These are phyloP conservation scores for Gerris buenoi DNA, from an alignment of 1,140 invertebrate species.

Conservation along the genomic window DNA sequence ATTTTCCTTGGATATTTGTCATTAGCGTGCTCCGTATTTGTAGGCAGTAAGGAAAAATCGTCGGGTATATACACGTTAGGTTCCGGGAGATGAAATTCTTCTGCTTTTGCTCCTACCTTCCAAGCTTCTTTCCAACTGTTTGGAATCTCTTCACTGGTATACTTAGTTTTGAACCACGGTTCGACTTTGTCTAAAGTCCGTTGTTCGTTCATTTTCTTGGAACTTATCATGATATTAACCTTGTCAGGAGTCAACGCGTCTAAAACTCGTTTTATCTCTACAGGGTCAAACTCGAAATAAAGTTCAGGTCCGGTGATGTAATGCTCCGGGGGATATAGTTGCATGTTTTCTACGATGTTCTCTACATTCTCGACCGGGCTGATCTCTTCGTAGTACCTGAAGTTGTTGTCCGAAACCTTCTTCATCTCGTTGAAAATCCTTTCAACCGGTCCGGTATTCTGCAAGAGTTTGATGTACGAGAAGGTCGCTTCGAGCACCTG, in stretches of 20 bases:
- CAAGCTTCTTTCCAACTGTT: slow-evolving; percentile 33
- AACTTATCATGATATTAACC: slow-evolving; percentile 56
- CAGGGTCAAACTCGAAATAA: slow-evolving; percentile 63
- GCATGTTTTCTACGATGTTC: slow-evolving; percentile 59
- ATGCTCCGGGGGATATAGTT: slow-evolving; percentile 56
- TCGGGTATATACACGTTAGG: slow-evolving; percentile 70
- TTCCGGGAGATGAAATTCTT: slow-evolving; percentile 49
- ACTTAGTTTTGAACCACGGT: slow-evolving; percentile 55
- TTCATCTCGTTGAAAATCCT: slow-evolving; percentile 60
- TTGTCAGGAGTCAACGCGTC: slow-evolving; percentile 48
- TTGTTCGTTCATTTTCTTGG: slow-evolving; percentile 33
- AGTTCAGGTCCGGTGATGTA: slow-evolving; percentile 54
- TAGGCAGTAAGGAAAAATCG: slow-evolving; percentile 50
- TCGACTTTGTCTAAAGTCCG: slow-evolving; percentile 44
- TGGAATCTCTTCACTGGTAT: slow-evolving; percentile 25
- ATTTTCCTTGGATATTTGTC: slow-evolving; percentile 45
- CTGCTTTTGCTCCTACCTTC: slow-evolving; percentile 36
- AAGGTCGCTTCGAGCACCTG: slow-evolving; percentile 53
- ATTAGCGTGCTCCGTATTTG: slow-evolving; percentile 21
- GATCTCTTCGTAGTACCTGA: slow-evolving; percentile 47
- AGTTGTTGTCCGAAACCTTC: slow-evolving; percentile 49
- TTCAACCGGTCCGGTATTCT: slow-evolving; percentile 40
- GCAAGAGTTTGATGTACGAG: slow-evolving; percentile 56
- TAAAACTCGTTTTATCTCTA: slow-evolving; percentile 49
- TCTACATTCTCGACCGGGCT: slow-evolving; percentile 63